phyloP scores from a whole-genome alignment of 2,797 vertebrate genomes.

The Anas georgica region DNA sequence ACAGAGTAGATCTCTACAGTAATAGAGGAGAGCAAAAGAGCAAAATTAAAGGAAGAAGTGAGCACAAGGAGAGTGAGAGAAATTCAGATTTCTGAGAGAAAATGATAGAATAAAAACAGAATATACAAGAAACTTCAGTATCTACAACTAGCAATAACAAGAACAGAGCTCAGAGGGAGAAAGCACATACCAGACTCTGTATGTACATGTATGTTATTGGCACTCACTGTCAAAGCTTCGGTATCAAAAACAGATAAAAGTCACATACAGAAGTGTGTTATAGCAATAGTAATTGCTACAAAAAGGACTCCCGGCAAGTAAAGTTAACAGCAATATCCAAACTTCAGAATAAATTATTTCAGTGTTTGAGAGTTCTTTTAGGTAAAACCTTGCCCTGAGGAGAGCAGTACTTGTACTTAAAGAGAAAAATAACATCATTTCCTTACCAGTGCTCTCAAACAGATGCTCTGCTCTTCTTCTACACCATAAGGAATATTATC shows the following conservation, averaged over 20 bases:
- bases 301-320: neutral
- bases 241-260: neutral
- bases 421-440: neutral
- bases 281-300: conserved; percentile 20
- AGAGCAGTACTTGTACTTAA: neutral
- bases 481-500: neutral
- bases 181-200: neutral
- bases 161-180: neutral
- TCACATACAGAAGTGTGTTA: neutral
- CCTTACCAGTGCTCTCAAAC: neutral
- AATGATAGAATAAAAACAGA: neutral
- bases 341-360: conserved; percentile 32
- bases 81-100: neutral
- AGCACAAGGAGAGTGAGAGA: neutral
- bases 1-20: neutral
- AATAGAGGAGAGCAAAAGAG: neutral
- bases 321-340: conserved; percentile 56
- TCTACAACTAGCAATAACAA: neutral
- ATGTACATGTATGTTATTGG: neutral
- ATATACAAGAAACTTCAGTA: neutral
- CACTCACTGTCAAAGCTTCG: neutral
- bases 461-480: neutral
- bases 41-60: neutral
- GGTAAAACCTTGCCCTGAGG: neutral
- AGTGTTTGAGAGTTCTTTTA: neutral